Percentiles rank a stretch among this genome's conserved stretches.
Evolutionary conservation across 2,797 vertebrate genomes (phyloP).

Genomic region (Amblyraja radiata): DNA sequence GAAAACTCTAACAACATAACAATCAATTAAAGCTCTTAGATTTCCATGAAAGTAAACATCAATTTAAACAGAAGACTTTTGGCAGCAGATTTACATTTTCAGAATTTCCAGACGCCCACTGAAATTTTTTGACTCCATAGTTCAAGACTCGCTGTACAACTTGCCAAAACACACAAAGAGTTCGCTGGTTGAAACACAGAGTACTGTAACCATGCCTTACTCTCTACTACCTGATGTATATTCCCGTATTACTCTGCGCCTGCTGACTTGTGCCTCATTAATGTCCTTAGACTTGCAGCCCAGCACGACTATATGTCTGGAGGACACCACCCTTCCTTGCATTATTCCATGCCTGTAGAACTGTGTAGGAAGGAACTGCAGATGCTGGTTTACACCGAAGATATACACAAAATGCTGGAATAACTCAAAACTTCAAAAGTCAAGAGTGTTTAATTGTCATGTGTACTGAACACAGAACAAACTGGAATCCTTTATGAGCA

Average conservation of each 20-base stretch:
- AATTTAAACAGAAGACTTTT: not conserved
- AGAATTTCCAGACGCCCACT: conserved; percentile 32
- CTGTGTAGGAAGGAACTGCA: too few relatives aligned
- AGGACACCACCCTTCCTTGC: not conserved
- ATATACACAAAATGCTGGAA: too few relatives aligned
- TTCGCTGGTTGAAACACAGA: not conserved
- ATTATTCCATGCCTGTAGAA: not conserved
- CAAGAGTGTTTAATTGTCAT: too few relatives aligned
- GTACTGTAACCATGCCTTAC: not conserved
- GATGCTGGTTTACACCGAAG: too few relatives aligned
- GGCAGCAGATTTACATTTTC: conserved; percentile 21
- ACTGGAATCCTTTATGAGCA: not conserved
- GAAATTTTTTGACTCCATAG: conserved; percentile 16
- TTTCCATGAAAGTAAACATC: not conserved
- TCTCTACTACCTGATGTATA: not conserved
- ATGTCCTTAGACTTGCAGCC: not conserved
- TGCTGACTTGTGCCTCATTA: not conserved
- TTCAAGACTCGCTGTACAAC: not conserved
- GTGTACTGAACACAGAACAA: too few relatives aligned
- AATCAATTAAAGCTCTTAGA: not conserved
- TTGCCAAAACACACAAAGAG: conserved; percentile 25
- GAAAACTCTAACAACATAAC: not conserved
- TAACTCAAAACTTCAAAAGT: too few relatives aligned
- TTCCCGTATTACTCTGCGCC: not conserved
- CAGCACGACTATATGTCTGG: not conserved